Conservation (phyloP, 2,113 vertebrate species). For the Tachuris rubrigastra region DNA sequence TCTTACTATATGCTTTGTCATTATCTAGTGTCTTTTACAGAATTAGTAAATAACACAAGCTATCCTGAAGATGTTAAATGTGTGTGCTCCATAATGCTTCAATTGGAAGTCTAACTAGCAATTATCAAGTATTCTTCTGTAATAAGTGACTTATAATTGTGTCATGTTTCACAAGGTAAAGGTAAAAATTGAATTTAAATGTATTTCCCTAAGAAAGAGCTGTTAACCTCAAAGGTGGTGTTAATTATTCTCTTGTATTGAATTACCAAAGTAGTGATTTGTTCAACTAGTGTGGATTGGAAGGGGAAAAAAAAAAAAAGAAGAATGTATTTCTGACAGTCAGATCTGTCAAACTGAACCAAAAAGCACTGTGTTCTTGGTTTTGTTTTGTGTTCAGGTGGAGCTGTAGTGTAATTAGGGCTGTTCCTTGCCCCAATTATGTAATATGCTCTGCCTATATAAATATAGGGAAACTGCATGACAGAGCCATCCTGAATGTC, state of each 20-base stretch:
- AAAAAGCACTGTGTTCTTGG: neutral
- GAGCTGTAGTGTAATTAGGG: neutral
- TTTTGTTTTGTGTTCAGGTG: neutral
- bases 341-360: neutral
- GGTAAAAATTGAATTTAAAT: neutral
- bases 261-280: neutral
- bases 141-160: neutral
- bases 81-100: neutral
- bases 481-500: neutral
- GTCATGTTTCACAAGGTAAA: neutral
- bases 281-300: neutral
- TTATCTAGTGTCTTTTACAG: neutral
- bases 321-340: neutral
- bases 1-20: neutral
- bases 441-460: neutral
- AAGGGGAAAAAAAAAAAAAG: no score
- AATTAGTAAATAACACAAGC: neutral
- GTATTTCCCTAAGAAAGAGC: neutral
- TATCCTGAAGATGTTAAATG: neutral
- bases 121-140: neutral
- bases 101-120: neutral
- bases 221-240: neutral
- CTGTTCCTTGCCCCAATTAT: neutral
- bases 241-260: neutral
- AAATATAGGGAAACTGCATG: neutral